Base-by-base conservation (phyloP, 1,140 invertebrate genomes). In the Aphelenchoides fujianensis region DNA sequence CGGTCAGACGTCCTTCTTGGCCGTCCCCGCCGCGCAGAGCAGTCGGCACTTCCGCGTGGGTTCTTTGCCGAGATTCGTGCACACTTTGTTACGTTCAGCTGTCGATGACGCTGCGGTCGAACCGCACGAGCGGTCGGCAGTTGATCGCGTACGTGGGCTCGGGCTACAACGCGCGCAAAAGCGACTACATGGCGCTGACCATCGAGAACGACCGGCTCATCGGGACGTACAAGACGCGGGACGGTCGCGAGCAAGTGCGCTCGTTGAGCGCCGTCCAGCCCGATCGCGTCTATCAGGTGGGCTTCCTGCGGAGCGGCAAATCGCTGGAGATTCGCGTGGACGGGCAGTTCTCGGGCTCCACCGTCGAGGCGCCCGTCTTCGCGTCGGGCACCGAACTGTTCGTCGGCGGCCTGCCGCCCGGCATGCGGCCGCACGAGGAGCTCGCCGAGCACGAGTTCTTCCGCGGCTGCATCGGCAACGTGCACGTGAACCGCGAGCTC, bases 371-470 rank as follows among this genome's bases (percentile, higher is more conserved):
- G 1, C 19, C 30, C 23, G 53, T 70, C 5, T 68, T 73, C 27
- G 32, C 62, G 23, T 28, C 74, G 2, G 78, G 74, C 31, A 81
- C 79, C 2, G 55, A 69, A 16, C 55, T 80, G 1, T 81, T 72
- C 37, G 77, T 80, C 19, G 79, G 79, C 3, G 79, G 79, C n/a
- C 48, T 81, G 19, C 69, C 79, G 3, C 79, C 79, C n/a, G 79
- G 79, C 30, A 66, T 82, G n/a, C 53, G 55, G 23, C 59, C 79
- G 0, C 54, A 34, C 27, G 31, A 69, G 1, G 55, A 79, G 52
- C 23, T 69, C 31, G 53, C 68, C 23, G 53, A 61, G 0, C 37
- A 69, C n/a, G 19, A 34, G n/a, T 68, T 72, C 23, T 81, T 74
- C 64, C 32, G 68, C 2, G 79, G 79, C 61, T 80, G 79, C 36